Base-by-base conservation (phyloP, 2,113 vertebrate species). In the Oxyura jamaicensis region DNA sequence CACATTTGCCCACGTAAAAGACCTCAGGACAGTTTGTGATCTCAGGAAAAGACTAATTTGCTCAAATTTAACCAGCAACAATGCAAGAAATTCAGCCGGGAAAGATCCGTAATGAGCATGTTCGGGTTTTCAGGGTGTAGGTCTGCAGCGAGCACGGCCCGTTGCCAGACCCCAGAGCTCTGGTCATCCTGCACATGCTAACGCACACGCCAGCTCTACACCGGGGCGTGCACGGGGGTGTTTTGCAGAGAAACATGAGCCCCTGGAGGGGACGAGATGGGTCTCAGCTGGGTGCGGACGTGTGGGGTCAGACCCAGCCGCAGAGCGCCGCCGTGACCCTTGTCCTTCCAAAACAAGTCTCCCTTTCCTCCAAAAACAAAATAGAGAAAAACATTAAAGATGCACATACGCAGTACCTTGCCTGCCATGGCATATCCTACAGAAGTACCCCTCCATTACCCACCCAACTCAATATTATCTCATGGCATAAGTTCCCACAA, bases 11-110 rank as follows among this genome's bases (percentile, higher is more conserved):
- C 60, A 78, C 72, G 71, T 78, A 59, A 94, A 91, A 83, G 22
- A 14, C 29, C 85, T 62, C 19, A 52, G n/a, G n/a, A 59, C 13
- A 52, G 59, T 93, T 83, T 95, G 46, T 88, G 79, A 93, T 93
- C 60, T 83, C 50, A 91, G 56, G 28, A 90, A 83, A 93, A 83
- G n/a, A 39, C 5, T 39, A 46, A 68, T 52, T 83, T 68, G 52
- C 29, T 59, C 36, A 77, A 80, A 90, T 46, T 83, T 80, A 74
- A 86, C 22, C 36, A 80, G 21, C 23, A 83, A 11, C 17, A 73
- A 13, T 6, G 6, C 44, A 80, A 36, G 0, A 0, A 59, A 55
- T 88, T 88, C 39, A 68, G 41, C 44, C 31, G 69, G 13, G 0
- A 9, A 66, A 58, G 20, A 31, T 11, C 13, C 2, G 0, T 68